Base-by-base conservation (phyloP, 2,888 invertebrate species). In the Sarcophaga carnaria region DNA sequence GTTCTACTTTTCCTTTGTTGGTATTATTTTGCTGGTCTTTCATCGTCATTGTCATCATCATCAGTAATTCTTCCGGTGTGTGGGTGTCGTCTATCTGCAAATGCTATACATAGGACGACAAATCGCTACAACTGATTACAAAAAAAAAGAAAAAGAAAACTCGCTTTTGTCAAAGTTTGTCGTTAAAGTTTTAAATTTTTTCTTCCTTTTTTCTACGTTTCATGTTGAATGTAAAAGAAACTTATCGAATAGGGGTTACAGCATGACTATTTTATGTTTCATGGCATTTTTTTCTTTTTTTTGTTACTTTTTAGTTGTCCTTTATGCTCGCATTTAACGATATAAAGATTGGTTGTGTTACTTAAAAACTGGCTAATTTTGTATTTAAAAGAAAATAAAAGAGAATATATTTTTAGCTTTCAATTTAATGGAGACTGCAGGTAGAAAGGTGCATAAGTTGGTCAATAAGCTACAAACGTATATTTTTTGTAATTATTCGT, bases 151-250 rank as follows among this genome's bases (percentile, higher is more conserved):
- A 37, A 37, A 37, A 27, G 4, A 0, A 8, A 54, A 54, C 82
- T 60, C 54, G 79, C 66, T 69, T 80, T 79, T 79, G 76, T 79
- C 82, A 67, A 80, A 86, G 79, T 86, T 86, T 82, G 79, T 76
- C 62, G 71, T 75, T 25, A 72, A 72, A 86, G 76, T 82, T 85
- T 78, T 63, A 10, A 22, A n/a, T 37, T 72, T 62, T 59, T 54
- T 3, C 4, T 17, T 3, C 54, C 17, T 17, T 54, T 54, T 17
- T 54, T 37, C 11, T 47, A 59, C 49, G 66, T 71, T 59, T 63
- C 54, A 27, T 59, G 49, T 76, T 63, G 45, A 63, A 22, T 47
- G 11, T 45, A 67, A 8, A 69, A 75, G 22, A 22, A 6, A 14
- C n/a, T 12, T 63, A 14, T 54, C 54, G 14, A 2, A 72, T 77